Evolutionary conservation across 2,888 invertebrate genomes (phyloP).

Genomic region (Mesopsocus fuscifrons): DNA sequence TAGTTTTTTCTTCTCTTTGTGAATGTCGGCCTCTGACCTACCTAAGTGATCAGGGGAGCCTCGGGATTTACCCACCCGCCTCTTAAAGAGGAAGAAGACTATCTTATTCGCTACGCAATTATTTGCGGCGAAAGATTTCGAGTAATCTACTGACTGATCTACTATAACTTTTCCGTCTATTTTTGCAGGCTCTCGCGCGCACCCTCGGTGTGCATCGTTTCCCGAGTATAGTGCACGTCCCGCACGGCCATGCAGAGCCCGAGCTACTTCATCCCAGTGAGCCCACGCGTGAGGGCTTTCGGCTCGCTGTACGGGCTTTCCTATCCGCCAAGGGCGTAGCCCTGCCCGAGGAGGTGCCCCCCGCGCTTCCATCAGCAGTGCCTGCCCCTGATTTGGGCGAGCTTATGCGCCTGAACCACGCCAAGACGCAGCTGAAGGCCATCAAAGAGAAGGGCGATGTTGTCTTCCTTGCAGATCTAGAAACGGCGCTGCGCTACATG

Average conservation of each 20-base stretch:
- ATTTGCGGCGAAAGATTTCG: too few relatives aligned
- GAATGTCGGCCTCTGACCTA: too few relatives aligned
- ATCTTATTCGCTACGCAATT: too few relatives aligned
- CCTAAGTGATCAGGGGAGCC: too few relatives aligned
- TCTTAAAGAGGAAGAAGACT: too few relatives aligned
- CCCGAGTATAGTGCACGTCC: conserved; percentile 35
- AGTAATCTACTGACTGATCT: too few relatives aligned
- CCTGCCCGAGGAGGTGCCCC: conserved; percentile 15
- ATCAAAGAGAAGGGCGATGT: conserved; percentile 30
- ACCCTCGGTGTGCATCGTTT: conserved; percentile 29
- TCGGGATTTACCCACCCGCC: too few relatives aligned
- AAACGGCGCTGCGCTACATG: conserved; percentile 66
- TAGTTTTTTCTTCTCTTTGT: too few relatives aligned
- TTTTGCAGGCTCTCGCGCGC: conserved; percentile 24
- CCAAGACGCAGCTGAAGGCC: conserved; percentile 21
- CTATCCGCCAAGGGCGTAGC: conserved; percentile 13
- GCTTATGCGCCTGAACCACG: conserved; percentile 20
- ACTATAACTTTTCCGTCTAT: neutral
- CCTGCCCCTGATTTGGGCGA: conserved; percentile 19
- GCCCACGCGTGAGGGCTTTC: conserved; percentile 27
- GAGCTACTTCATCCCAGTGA: conserved; percentile 26
- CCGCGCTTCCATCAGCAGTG: conserved; percentile 27
- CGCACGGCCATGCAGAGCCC: conserved; percentile 23
- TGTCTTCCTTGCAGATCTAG: conserved; percentile 72
- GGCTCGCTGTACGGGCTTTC: conserved; percentile 17